Percentiles rank a stretch among this genome's conserved stretches.
Conservation (phyloP, 2,113 vertebrate species). For the Podarcis muralis region DNA sequence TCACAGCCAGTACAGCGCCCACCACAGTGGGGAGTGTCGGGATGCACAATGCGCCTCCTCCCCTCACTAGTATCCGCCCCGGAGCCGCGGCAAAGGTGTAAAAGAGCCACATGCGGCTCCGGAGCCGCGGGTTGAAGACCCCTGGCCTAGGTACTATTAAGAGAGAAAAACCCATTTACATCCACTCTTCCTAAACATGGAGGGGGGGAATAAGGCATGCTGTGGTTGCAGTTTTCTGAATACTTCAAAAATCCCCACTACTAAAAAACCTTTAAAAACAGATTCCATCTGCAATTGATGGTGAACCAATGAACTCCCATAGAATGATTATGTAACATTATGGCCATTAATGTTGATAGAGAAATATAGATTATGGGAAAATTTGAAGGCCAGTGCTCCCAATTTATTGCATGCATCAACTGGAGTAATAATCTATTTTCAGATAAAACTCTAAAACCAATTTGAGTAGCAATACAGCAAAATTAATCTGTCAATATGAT, state of each 20-base stretch:
- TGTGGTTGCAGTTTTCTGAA: conserved; percentile 7
- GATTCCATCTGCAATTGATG: conserved; percentile 29
- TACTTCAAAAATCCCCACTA: conserved; percentile 40
- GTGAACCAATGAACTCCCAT: background rate
- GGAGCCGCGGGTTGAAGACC: too few relatives aligned
- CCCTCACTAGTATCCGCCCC: too few relatives aligned
- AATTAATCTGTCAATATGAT: conserved; percentile 1
- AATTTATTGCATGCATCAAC: background rate
- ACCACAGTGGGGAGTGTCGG: too few relatives aligned
- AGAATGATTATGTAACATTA: background rate
- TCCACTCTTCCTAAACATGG: background rate
- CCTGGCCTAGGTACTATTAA: background rate
- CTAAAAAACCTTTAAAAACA: background rate
- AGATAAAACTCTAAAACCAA: background rate
- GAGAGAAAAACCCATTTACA: background rate
- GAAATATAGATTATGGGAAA: background rate
- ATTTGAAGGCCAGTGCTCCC: background rate
- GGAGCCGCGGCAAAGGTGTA: too few relatives aligned
- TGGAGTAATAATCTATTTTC: background rate
- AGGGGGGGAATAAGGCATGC: background rate
- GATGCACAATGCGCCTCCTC: too few relatives aligned
- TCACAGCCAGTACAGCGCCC: too few relatives aligned
- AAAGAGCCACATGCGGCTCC: too few relatives aligned
- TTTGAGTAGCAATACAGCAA: background rate
- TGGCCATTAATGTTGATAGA: background rate